Evolutionary conservation across 2,113 vertebrate genomes (phyloP).

Genomic region (Leptobrachium leishanense): DNA sequence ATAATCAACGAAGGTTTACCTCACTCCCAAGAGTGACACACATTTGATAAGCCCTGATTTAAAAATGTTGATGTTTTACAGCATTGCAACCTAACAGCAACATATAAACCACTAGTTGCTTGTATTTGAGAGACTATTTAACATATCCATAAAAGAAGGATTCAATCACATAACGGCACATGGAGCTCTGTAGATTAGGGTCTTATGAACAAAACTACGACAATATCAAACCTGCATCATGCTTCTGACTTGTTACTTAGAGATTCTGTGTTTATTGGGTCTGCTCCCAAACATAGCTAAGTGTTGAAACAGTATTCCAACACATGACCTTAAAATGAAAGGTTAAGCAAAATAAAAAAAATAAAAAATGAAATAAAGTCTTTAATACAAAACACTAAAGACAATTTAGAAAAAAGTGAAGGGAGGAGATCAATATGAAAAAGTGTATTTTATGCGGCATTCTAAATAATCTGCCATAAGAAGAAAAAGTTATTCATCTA

Average conservation of each 20-base stretch:
- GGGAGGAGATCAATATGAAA: not conserved
- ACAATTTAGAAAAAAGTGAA: not conserved
- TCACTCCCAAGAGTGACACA: too few relatives aligned
- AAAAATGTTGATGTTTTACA: too few relatives aligned
- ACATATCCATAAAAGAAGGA: too few relatives aligned
- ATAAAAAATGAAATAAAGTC: not conserved
- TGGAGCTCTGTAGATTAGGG: too few relatives aligned
- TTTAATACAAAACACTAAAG: not conserved
- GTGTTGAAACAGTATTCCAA: conserved; percentile 39
- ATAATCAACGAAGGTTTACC: too few relatives aligned
- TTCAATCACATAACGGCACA: too few relatives aligned
- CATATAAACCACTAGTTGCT: too few relatives aligned
- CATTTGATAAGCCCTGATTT: too few relatives aligned
- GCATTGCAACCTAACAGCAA: too few relatives aligned
- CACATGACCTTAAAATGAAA: conserved; percentile 25
- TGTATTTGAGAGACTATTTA: too few relatives aligned
- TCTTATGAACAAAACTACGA: conserved; percentile 1
- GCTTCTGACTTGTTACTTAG: conserved; percentile 26
- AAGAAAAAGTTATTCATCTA: too few relatives aligned
- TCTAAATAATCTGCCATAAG: too few relatives aligned
- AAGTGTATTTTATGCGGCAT: not conserved
- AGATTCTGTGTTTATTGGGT: conserved; percentile 18
- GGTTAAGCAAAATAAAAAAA: conserved; percentile 28
- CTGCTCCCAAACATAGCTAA: conserved; percentile 39
- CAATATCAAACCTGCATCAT: conserved; percentile 35